Percentiles rank a stretch among this genome's conserved stretches.
Evolutionary conservation across 2,113 vertebrate genomes (phyloP).

Genomic region (Nycticryphes semicollaris): DNA sequence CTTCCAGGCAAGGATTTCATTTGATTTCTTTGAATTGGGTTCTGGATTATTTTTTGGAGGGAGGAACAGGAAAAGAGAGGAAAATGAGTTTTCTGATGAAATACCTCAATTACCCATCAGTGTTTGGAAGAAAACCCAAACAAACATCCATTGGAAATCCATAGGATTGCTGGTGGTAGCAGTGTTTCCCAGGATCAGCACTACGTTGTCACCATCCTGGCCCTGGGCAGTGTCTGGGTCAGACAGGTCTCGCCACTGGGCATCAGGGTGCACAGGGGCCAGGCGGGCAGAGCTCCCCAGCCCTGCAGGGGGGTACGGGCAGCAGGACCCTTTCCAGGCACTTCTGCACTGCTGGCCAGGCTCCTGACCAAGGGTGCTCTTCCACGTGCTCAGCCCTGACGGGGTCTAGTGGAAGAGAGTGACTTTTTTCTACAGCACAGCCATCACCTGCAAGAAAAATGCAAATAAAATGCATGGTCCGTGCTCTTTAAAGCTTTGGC

Average conservation of each 20-base stretch:
- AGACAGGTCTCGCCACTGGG: rapidly evolving
- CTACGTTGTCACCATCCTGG: rapidly evolving
- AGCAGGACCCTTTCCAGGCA: background rate
- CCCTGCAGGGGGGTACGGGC: rapidly evolving
- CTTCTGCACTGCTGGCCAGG: background rate
- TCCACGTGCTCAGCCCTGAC: rapidly evolving
- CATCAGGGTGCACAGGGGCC: background rate
- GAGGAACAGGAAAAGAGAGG: background rate
- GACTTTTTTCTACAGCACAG: background rate
- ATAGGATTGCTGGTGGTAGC: too few relatives aligned
- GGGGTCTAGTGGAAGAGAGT: background rate
- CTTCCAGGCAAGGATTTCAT: background rate
- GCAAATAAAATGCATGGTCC: rapidly evolving
- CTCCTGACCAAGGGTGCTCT: rapidly evolving
- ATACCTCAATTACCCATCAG: background rate
- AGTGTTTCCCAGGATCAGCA: background rate
- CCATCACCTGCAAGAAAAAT: background rate
- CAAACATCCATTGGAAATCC: background rate
- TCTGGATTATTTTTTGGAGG: background rate
- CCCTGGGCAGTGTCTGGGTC: background rate
- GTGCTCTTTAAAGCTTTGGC: background rate
- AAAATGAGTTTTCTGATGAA: background rate
- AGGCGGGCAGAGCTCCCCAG: background rate
- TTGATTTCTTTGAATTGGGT: background rate
- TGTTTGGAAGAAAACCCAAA: background rate